A percentile compares a stretch with the other conserved stretches of the same genome.
Evolutionary conservation across 1,140 invertebrate genomes (phyloP).

Genomic region (Zaprionus gabonicus): DNA sequence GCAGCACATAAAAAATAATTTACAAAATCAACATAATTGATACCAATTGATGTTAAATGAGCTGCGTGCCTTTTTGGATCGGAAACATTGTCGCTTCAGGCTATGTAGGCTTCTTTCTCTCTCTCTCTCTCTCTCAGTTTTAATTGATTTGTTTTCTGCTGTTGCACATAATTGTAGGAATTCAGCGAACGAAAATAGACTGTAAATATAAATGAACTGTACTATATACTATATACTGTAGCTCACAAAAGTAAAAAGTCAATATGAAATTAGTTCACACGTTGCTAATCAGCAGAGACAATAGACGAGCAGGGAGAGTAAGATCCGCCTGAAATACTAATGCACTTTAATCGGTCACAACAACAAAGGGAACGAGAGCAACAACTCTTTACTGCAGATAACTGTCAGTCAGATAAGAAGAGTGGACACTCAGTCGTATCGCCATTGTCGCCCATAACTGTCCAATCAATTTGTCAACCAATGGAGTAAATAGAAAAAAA

Average conservation of each 20-base stretch:
- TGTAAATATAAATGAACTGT: not conserved
- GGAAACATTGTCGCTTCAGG: constrained; percentile 15
- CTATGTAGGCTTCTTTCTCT: not conserved
- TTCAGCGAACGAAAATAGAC: constrained; percentile 6
- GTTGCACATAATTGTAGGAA: not conserved
- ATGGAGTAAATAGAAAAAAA: constrained; percentile 26
- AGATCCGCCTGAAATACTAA: constrained; percentile 20
- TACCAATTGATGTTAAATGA: constrained; percentile 77
- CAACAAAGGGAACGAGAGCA: not conserved
- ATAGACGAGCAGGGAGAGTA: constrained; percentile 9
- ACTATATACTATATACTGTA: constrained; percentile 11
- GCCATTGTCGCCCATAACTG: constrained; percentile 3
- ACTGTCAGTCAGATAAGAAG: constrained; percentile 26
- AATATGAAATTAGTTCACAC: constrained; percentile 45
- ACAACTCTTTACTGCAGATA: constrained; percentile 16
- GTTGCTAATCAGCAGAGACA: constrained; percentile 50
- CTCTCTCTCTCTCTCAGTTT: not conserved
- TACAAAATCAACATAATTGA: constrained; percentile 72
- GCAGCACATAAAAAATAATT: constrained; percentile 61
- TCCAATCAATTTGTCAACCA: constrained; percentile 44
- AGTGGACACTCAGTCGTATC: not conserved
- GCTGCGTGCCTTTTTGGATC: constrained; percentile 38
- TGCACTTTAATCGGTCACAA: constrained; percentile 47
- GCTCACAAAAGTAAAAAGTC: constrained; percentile 36
- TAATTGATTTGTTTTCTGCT: constrained; percentile 54